Evolutionary conservation across 2,113 vertebrate genomes (phyloP).

Genomic region (Spizaetus ornatus): DNA sequence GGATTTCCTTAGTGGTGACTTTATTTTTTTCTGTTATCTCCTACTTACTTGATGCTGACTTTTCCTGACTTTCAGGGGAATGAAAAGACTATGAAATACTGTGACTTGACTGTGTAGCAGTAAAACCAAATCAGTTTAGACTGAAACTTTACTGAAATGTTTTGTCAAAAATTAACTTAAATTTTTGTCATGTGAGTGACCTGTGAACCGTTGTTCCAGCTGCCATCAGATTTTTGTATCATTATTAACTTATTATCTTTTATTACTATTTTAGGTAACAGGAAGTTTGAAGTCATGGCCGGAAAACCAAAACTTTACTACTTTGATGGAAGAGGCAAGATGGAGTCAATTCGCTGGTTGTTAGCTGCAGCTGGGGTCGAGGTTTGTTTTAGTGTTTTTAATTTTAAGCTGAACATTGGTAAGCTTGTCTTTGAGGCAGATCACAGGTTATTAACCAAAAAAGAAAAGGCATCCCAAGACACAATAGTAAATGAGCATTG

Average conservation of each 20-base stretch:
- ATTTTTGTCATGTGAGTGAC: neutral
- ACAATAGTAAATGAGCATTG: neutral
- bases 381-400: slow-evolving; percentile 55
- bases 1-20: neutral
- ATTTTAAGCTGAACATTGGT: neutral
- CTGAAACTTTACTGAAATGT: neutral
- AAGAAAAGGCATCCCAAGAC: neutral
- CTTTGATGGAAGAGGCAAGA: slow-evolving; percentile 87
- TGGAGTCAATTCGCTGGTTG: slow-evolving; percentile 88
- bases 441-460: neutral
- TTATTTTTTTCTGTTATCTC: neutral
- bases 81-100: neutral
- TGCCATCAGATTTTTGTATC: neutral
- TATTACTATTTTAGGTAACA: slow-evolving; percentile 5
- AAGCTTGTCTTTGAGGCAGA: neutral
- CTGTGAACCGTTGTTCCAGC: neutral
- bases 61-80: neutral
- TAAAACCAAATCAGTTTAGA: neutral
- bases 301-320: slow-evolving; percentile 80
- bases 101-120: neutral
- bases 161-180: neutral
- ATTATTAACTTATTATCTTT: neutral
- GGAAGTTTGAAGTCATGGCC: slow-evolving; percentile 68
- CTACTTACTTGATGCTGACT: neutral
- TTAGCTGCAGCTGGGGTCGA: slow-evolving; percentile 80